Percentiles rank a stretch among this genome's conserved stretches.
Conservation (phyloP, 92 coral and sea anemone species). For the Parazoanthus atlanticus region DNA sequence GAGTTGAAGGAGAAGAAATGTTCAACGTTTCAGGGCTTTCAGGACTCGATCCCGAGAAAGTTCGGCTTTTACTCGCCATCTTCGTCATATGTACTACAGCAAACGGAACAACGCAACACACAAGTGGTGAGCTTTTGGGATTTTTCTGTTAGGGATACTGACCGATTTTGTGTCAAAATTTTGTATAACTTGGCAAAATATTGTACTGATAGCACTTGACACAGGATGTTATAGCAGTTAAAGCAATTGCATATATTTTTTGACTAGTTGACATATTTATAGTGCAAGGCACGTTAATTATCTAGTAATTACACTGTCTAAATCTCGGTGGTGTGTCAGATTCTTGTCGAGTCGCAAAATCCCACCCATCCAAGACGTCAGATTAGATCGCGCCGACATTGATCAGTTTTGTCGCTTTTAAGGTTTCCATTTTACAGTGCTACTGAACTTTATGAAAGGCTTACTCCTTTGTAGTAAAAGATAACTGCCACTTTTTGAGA, state of each 20-base stretch:
- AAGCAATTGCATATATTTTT: too few species aligned
- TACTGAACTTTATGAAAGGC: too few species aligned
- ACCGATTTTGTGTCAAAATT: neutral
- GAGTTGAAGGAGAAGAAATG: conserved; percentile 5
- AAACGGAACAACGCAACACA: neutral
- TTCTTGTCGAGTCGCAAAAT: neutral
- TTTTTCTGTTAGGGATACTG: neutral
- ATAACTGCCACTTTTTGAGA: too few species aligned
- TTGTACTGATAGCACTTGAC: too few species aligned
- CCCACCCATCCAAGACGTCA: too few species aligned
- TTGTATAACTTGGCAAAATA: neutral
- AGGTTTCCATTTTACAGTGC: too few species aligned
- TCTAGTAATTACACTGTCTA: neutral
- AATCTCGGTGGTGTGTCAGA: neutral
- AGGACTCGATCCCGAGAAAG: neutral
- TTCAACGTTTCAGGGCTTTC: neutral
- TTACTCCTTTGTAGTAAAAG: too few species aligned
- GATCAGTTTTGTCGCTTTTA: too few species aligned
- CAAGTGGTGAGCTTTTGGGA: neutral
- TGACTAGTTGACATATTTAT: neutral
- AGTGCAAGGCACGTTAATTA: neutral
- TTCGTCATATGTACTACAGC: neutral
- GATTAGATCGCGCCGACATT: too few species aligned
- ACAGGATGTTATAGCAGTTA: too few species aligned
- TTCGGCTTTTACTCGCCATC: neutral